phyloP scores from a whole-genome alignment of 2,888 invertebrate genomes.

The Heteromyza rotundicornis region DNA sequence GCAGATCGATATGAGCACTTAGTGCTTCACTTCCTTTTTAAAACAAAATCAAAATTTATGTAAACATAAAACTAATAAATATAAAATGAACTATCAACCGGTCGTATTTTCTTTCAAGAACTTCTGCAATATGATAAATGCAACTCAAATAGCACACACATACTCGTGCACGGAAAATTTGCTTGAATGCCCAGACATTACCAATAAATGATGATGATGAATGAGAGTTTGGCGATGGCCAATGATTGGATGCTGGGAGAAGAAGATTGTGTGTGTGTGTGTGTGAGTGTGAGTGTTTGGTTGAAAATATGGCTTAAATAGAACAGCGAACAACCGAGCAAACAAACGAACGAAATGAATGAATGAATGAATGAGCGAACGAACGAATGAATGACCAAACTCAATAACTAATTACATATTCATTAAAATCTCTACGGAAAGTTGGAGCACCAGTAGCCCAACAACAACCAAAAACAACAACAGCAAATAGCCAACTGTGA shows the following conservation, averaged over 20 bases:
- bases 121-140: neutral
- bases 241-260: too few relatives aligned
- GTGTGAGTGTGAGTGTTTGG: neutral
- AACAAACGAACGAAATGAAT: neutral
- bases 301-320: conserved; percentile 4
- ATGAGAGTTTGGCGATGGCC: neutral
- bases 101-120: neutral
- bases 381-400: conserved; percentile 28
- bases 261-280: neutral
- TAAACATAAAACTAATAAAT: conserved; percentile 47
- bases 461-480: neutral
- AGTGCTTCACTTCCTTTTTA: neutral
- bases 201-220: neutral
- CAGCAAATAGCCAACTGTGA: neutral
- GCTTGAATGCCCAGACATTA: neutral
- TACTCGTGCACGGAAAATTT: neutral
- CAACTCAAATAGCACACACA: neutral
- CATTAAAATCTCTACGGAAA: conserved; percentile 52
- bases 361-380: conserved; percentile 2
- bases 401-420: conserved; percentile 50
- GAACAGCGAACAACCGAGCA: too few relatives aligned
- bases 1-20: too few relatives aligned
- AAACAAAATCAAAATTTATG: conserved; percentile 37
- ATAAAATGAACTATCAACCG: conserved; percentile 42
- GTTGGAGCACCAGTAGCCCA: conserved; percentile 4